Evolutionary conservation across 37 sponge, comb jelly and placozoan genomes (phyloP), one percentile per base, ranked within the genome.

Genomic region (Chondrilla cf. caribensis): DNA sequence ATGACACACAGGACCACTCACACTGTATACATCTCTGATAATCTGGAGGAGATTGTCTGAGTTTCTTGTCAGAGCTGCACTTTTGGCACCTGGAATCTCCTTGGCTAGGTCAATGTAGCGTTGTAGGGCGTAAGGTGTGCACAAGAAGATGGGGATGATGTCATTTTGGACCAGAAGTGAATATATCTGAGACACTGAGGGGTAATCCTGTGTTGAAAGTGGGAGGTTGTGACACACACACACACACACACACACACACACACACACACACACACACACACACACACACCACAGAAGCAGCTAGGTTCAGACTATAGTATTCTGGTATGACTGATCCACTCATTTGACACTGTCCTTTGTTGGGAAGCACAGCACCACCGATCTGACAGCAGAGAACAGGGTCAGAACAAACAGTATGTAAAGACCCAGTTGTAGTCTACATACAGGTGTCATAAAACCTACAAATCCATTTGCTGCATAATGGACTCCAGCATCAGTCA

Each of bases 391-490:
- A n/a, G n/a, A n/a, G n/a, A 11, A 11, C 11, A 17, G 17, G 17
- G 57, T 19, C 17, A 55, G 57, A 19, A 55, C 17, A 55, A 19
- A 19, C 17, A 17, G 22, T 8, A 64, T 26, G 22, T 26, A 64
- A 18, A 18, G 26, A 8, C 14, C 66, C 8, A 8, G 22, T 64
- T 24, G 25, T 24, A 18, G 8, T 22, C 14, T 22, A 64, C 66
- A 64, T 22, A 64, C 26, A 64, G 25, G 22, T 22, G 26, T 9
- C 14, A 14, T 24, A 15, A 24, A n/a, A 62, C 83, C 78, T 67
- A 94, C 93, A 84, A 86, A 84, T 43, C 97, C 97, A 86, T 97
- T 95, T 71, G 90, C 93, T 31, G 93, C 93, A 88, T 79, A 81
- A 77, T 97, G 97, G 77, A 88, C 94, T 0, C 87, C 89, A 21